A percentile compares a stretch with the other conserved stretches of the same genome.
Evolutionary conservation across 2,888 invertebrate species (phyloP).

Genomic region (Tolmerus cingulatus): DNA sequence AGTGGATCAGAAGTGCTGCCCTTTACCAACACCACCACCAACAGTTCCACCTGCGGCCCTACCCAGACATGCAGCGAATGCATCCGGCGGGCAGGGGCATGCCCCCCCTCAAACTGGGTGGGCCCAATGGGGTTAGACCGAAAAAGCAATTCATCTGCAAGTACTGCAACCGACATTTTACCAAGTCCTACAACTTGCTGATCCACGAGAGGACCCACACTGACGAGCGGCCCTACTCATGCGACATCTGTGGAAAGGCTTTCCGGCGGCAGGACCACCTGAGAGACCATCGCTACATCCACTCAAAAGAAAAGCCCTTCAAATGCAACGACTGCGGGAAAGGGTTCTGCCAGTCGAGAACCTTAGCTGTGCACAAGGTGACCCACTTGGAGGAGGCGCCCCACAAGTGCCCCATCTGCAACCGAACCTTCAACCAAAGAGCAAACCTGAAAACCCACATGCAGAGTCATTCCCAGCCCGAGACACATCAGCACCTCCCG

Average conservation of each 20-base stretch:
- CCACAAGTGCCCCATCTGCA: constrained; percentile 90
- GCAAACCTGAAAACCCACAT: constrained; percentile 91
- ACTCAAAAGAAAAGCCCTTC: constrained; percentile 98
- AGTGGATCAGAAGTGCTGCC: constrained; percentile 78
- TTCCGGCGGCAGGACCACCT: constrained; percentile 95
- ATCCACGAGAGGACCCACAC: constrained; percentile 98
- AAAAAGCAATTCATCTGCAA: constrained; percentile 95
- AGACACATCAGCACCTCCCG: not conserved
- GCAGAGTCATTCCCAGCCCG: constrained; percentile 75
- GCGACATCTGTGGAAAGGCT: constrained; percentile 95
- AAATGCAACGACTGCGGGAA: constrained; percentile 97
- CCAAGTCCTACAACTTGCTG: constrained; percentile 96
- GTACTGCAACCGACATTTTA: constrained; percentile 96
- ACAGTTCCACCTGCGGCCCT: constrained; percentile 59
- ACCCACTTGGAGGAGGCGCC: constrained; percentile 93
- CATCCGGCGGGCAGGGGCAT: constrained; percentile 66
- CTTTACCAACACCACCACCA: constrained; percentile 68
- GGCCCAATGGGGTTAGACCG: constrained; percentile 70
- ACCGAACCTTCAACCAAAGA: constrained; percentile 89
- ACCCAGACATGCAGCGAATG: constrained; percentile 66
- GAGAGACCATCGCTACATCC: constrained; percentile 94
- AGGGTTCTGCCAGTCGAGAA: constrained; percentile 97
- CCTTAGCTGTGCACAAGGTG: constrained; percentile 94
- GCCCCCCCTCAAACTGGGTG: constrained; percentile 67
- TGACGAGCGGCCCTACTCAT: constrained; percentile 94